phyloP scores from a whole-genome alignment of 2,888 invertebrate species.

The Noctua janthina region DNA sequence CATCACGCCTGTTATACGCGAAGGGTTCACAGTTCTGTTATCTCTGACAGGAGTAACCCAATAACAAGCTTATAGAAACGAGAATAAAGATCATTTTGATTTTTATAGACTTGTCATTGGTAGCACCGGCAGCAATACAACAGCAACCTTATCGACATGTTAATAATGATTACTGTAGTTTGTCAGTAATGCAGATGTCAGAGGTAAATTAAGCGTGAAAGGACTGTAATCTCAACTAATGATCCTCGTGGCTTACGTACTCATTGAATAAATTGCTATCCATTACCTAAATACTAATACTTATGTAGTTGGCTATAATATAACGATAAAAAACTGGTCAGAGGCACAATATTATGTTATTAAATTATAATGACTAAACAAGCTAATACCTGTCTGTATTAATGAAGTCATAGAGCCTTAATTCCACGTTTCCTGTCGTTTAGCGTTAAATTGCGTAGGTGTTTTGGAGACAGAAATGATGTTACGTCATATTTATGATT shows the following conservation, averaged over 20 bases:
- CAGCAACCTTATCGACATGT: neutral
- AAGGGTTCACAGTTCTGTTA: too few relatives aligned
- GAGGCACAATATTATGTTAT: neutral
- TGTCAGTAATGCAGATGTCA: neutral
- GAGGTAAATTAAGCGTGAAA: neutral
- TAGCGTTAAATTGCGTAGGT: neutral
- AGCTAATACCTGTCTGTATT: neutral
- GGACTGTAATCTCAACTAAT: neutral
- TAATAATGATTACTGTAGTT: neutral
- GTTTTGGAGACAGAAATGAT: too few relatives aligned
- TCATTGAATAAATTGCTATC: neutral
- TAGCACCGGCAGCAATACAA: neutral
- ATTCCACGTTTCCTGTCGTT: neutral
- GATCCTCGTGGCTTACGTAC: neutral
- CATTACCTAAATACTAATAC: neutral
- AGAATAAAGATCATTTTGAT: too few relatives aligned
- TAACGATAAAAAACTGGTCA: neutral
- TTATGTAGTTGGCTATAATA: neutral
- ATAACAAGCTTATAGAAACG: too few relatives aligned
- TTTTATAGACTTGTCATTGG: neutral
- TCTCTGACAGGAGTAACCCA: too few relatives aligned
- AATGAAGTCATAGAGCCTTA: neutral
- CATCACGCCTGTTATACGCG: too few relatives aligned
- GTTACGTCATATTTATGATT: too few relatives aligned
- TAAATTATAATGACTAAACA: neutral